Evolutionary conservation across 2,888 invertebrate genomes (phyloP), one percentile per base, ranked within the genome.

Genomic region (Ophioninae sp.): DNA sequence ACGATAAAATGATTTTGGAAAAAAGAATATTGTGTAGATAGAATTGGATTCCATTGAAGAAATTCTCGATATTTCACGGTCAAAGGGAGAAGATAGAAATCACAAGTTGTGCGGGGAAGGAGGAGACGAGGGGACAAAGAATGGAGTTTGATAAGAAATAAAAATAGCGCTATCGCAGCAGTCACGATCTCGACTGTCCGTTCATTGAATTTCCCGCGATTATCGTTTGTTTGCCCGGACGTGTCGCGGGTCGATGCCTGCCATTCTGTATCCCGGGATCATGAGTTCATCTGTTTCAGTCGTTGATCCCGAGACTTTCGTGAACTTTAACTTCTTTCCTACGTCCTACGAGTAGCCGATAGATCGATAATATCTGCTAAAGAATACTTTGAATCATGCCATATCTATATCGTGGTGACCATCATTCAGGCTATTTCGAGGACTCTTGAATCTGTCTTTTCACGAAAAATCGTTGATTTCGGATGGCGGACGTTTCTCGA

Each of bases 161-260:
- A 51, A 17, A 51, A 51, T 51, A 51, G 51, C 51, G 13, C 17
- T 51, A 51, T 51, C 51, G 13, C 51, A 51, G 17, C 13, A 51
- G 3, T 6, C 51, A 51, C 51, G 13, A 51, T 51, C 17, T 51
- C 39, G 51, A 51, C 51, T 13, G 51, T 22, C 8, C 13, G 37
- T 81, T 76, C 72, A 81, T 81, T 67, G 67, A 80, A 77, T 81
- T 67, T 81, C 51, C 17, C 17, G 51, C 51, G 10, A 71, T 74
- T 64, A 69, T 72, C 72, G 37, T 59, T 39, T 39, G 63, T 77
- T 71, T 37, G 44, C 58, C 44, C n/a, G 37, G 58, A 37, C 39
- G 23, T 41, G 8, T 44, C 37, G 22, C 37, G 71, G 39, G 61
- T 68, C 65, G 71, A 61, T 51, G n/a, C 9, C 7, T 39, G 17